phyloP scores from a whole-genome alignment of 2,888 invertebrate species.

The Noctua janthina region DNA sequence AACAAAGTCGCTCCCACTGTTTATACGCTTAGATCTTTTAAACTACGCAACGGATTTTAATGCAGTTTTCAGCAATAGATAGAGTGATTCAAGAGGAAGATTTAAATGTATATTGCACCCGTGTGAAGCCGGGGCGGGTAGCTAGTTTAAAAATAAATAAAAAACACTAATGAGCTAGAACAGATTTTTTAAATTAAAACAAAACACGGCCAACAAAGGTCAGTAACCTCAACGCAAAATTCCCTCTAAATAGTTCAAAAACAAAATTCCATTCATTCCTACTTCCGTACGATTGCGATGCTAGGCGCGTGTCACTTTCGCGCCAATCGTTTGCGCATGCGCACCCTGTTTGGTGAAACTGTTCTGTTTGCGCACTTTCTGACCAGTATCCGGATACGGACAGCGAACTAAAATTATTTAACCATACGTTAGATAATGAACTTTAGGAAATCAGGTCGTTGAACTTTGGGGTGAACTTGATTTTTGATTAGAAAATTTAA shows the following conservation, averaged over 20 bases:
- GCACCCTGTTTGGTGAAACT: constrained; percentile 83
- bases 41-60: too few relatives aligned
- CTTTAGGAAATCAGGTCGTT: constrained; percentile 64
- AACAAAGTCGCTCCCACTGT: too few relatives aligned
- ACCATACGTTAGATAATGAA: constrained; percentile 71
- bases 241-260: constrained; percentile 56
- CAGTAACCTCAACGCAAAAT: constrained; percentile 14
- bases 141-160: background rate
- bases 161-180: background rate
- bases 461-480: constrained; percentile 64
- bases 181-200: background rate
- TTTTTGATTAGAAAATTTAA: constrained; percentile 3
- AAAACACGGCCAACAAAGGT: constrained; percentile 9
- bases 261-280: constrained; percentile 61
- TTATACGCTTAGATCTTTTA: too few relatives aligned
- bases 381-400: constrained; percentile 82
- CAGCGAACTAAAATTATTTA: constrained; percentile 66
- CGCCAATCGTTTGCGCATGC: constrained; percentile 77
- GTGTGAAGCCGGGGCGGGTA: too few relatives aligned
- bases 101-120: too few relatives aligned
- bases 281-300: constrained; percentile 75
- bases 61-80: too few relatives aligned
- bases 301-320: constrained; percentile 81
- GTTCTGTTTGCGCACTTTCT: constrained; percentile 83
- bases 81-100: too few relatives aligned